These are phyloP conservation scores for Erinaceus europaeus DNA, from an alignment of 2,113 vertebrate species.

Conservation along the genomic window DNA sequence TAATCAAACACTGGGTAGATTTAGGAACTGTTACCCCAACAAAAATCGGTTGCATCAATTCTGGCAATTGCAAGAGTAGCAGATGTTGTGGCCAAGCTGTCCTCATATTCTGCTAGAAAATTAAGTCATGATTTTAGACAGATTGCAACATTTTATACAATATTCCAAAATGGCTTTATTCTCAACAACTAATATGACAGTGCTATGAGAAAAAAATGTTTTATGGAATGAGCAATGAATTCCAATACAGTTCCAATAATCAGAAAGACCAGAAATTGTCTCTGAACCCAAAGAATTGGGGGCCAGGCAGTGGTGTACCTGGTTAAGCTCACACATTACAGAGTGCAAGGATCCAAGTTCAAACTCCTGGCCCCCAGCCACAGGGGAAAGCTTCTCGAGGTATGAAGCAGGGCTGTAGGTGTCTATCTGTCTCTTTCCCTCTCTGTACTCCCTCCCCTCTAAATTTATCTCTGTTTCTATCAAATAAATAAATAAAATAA, in stretches of 20 bases:
- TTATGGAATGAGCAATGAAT: not conserved
- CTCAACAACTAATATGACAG: not conserved
- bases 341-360: too few relatives aligned
- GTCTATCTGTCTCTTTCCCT: too few relatives aligned
- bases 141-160: not conserved
- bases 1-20: not conserved
- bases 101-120: conserved; percentile 24
- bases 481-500: too few relatives aligned
- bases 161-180: conserved; percentile 8
- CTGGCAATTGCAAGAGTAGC: conserved; percentile 7
- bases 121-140: conserved; percentile 41
- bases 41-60: not conserved
- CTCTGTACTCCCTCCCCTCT: too few relatives aligned
- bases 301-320: too few relatives aligned
- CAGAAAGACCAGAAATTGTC: conserved; percentile 10
- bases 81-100: conserved; percentile 19
- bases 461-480: too few relatives aligned
- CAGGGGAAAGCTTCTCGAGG: too few relatives aligned
- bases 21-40: conserved; percentile 7
- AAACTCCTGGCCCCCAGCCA: too few relatives aligned
- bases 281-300: too few relatives aligned
- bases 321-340: too few relatives aligned
- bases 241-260: not conserved
- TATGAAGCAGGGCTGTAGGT: too few relatives aligned
- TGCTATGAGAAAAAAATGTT: not conserved